Percentiles rank a stretch among this genome's conserved stretches.
Evolutionary conservation across 92 coral and sea anemone genomes (phyloP).

Genomic region (Epizoanthus rinbou): DNA sequence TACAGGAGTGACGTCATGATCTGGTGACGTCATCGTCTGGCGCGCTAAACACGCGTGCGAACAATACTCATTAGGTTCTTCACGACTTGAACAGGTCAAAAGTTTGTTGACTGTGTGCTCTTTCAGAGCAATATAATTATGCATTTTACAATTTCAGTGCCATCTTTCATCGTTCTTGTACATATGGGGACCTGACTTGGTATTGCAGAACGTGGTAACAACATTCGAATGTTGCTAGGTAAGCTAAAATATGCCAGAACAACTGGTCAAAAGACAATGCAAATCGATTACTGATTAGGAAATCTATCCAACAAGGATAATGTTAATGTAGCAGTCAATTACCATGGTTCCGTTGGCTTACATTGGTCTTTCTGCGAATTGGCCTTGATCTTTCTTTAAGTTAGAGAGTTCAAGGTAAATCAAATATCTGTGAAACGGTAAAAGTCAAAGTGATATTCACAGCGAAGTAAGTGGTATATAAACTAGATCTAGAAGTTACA

Average conservation of each 20-base stretch:
- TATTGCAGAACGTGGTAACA: background rate
- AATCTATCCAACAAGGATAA: background rate
- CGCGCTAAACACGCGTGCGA: background rate
- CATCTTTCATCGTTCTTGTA: no score
- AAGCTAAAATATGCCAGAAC: constrained; percentile 8
- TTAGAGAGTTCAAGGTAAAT: no score
- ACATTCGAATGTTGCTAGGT: constrained; percentile 35
- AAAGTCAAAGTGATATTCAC: no score
- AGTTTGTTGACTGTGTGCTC: background rate
- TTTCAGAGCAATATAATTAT: background rate
- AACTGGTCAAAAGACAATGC: background rate
- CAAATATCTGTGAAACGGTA: no score
- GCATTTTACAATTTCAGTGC: background rate
- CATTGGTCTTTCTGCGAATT: background rate
- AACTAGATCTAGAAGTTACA: background rate
- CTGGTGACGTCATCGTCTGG: constrained; percentile 23
- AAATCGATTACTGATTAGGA: background rate
- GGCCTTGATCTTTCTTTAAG: no score
- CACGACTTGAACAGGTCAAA: background rate
- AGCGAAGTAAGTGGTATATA: background rate
- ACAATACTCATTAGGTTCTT: background rate
- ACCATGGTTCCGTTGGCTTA: background rate
- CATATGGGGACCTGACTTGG: background rate
- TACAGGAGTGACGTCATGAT: no score
- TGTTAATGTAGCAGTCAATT: background rate